phyloP scores from a whole-genome alignment of 92 coral and sea anemone species.

The Porites divaricata region DNA sequence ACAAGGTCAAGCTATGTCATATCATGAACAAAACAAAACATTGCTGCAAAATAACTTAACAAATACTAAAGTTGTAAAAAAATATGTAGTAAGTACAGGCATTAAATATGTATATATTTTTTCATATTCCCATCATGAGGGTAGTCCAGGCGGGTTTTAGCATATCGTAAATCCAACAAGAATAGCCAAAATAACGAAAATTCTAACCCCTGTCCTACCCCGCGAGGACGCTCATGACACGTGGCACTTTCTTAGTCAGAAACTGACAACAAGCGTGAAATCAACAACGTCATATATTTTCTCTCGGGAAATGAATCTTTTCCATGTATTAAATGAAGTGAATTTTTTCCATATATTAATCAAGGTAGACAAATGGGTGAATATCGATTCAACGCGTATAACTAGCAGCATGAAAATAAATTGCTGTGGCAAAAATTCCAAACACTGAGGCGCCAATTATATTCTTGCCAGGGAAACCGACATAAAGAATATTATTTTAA shows the following conservation, averaged over 20 bases:
- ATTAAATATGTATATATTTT: too few species aligned
- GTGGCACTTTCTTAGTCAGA: conserved; percentile 15
- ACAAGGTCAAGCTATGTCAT: too few species aligned
- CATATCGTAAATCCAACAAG: too few species aligned
- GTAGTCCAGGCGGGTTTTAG: too few species aligned
- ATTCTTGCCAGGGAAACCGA: conserved; percentile 6
- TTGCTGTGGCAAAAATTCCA: background rate
- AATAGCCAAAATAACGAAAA: background rate
- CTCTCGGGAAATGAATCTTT: background rate
- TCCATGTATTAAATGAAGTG: too few species aligned
- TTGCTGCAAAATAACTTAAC: too few species aligned
- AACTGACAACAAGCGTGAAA: background rate
- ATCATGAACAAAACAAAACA: too few species aligned
- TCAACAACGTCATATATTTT: background rate
- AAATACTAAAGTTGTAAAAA: too few species aligned
- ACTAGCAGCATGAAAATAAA: background rate
- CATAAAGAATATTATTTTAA: background rate
- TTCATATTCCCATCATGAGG: too few species aligned
- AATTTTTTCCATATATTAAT: too few species aligned
- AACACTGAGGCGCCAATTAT: background rate
- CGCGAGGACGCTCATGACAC: conserved; percentile 7
- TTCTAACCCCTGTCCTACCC: background rate
- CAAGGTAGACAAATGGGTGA: background rate
- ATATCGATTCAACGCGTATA: background rate
- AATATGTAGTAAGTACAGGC: too few species aligned